phyloP scores from a whole-genome alignment of 2,888 invertebrate species.

The Andrena hattorfiana region DNA sequence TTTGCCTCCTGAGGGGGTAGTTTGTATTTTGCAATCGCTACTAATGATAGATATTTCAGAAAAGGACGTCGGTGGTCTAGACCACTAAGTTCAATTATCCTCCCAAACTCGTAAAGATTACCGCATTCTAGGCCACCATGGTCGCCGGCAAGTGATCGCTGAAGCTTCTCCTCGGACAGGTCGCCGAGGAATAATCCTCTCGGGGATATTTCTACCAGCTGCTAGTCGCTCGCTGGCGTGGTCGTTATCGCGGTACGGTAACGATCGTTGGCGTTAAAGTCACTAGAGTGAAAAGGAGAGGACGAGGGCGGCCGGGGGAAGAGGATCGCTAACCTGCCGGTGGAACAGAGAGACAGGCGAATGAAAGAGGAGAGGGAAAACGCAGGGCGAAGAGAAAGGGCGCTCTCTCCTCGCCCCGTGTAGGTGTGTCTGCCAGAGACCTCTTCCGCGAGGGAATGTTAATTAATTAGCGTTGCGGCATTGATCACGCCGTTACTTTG shows the following conservation, averaged over 20 bases:
- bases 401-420: conserved; percentile 55
- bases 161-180: conserved; percentile 27
- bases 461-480: conserved; percentile 80
- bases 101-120: too few relatives aligned
- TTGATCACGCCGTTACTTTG: conserved; percentile 77
- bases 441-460: conserved; percentile 78
- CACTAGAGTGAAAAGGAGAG: conserved; percentile 55
- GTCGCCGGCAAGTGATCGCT: neutral
- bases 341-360: conserved; percentile 1
- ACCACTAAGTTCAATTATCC: too few relatives aligned
- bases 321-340: conserved; percentile 17
- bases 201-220: conserved; percentile 68
- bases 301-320: neutral
- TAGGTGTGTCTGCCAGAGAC: conserved; percentile 72
- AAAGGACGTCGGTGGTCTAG: too few relatives aligned
- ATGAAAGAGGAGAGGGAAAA: conserved; percentile 7
- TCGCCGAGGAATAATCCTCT: conserved; percentile 65
- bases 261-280: conserved; percentile 71
- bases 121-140: too few relatives aligned
- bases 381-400: conserved; percentile 42
- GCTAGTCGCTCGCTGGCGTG: conserved; percentile 62
- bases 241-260: conserved; percentile 70
- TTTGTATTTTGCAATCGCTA: neutral
- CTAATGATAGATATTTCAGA: too few relatives aligned
- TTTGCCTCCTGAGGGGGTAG: neutral